phyloP scores from a whole-genome alignment of 2,888 invertebrate species.

The Brachynemurus nebulosus region DNA sequence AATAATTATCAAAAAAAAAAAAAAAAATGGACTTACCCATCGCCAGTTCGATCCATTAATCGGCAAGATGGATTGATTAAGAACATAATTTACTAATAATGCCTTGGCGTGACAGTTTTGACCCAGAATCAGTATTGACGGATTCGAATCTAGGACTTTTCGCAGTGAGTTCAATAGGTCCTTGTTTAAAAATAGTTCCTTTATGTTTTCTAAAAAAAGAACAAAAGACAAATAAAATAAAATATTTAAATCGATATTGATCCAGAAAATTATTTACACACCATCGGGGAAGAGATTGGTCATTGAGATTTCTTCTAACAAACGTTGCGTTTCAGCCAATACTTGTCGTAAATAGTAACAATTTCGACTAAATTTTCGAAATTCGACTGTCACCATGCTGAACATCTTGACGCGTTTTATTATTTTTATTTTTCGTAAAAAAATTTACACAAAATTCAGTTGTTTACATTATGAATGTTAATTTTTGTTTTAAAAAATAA shows the following conservation, averaged over 20 bases:
- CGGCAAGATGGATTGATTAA: conserved; percentile 53
- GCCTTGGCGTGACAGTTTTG: conserved; percentile 55
- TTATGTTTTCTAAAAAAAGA: conserved; percentile 25
- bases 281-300: conserved; percentile 14
- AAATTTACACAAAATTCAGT: too few species aligned
- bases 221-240: neutral
- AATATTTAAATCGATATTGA: neutral
- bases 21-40: conserved; percentile 38
- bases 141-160: conserved; percentile 29
- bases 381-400: conserved; percentile 22
- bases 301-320: conserved; percentile 27
- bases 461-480: too few species aligned
- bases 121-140: conserved; percentile 60
- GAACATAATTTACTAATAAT: conserved; percentile 54
- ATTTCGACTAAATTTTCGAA: conserved; percentile 28
- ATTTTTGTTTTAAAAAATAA: too few species aligned
- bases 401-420: conserved; percentile 18
- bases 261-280: neutral
- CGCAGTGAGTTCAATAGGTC: conserved; percentile 25
- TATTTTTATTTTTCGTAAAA: too few species aligned
- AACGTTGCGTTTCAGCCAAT: conserved; percentile 27
- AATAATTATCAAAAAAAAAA: conserved; percentile 2
- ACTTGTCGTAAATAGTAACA: conserved; percentile 28
- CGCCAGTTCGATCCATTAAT: conserved; percentile 43
- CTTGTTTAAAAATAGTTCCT: conserved; percentile 25